Percentiles rank a stretch among this genome's conserved stretches.
These are phyloP conservation scores for Hydroisotoma schaefferi DNA, from an alignment of 2,888 invertebrate genomes.

Conservation along the genomic window DNA sequence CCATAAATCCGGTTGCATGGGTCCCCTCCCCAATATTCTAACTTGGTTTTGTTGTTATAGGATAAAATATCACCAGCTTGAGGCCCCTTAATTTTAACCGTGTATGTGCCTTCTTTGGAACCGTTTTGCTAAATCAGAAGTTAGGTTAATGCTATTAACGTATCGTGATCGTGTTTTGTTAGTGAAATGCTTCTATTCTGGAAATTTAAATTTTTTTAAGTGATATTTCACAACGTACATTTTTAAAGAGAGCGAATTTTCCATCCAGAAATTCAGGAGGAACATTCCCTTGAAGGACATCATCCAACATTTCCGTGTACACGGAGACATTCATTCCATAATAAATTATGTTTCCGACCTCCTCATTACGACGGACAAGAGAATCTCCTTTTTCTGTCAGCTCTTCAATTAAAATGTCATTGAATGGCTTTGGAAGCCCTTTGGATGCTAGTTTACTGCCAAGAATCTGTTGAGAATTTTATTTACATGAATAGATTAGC, in stretches of 20 bases:
- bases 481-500: not conserved
- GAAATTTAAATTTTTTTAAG: too few species aligned
- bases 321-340: conserved; percentile 37
- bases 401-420: conserved; percentile 38
- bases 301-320: conserved; percentile 35
- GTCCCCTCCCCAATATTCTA: conserved; percentile 34
- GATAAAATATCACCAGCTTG: conserved; percentile 27
- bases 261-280: conserved; percentile 33
- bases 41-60: conserved; percentile 26
- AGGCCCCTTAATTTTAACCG: conserved; percentile 22
- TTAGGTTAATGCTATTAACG: too few species aligned
- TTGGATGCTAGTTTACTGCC: conserved; percentile 33
- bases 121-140: conserved; percentile 28
- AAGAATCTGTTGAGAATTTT: conserved; percentile 24
- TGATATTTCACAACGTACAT: conserved; percentile 15
- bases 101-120: conserved; percentile 26
- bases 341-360: conserved; percentile 32
- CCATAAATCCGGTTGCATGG: conserved; percentile 34
- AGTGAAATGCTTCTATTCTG: too few species aligned
- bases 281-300: conserved; percentile 36
- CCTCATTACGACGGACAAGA: conserved; percentile 27
- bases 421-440: conserved; percentile 33
- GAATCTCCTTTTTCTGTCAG: conserved; percentile 36
- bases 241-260: conserved; percentile 32
- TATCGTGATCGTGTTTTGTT: too few species aligned